Evolutionary conservation across 92 coral and sea anemone genomes (phyloP), one percentile per base, ranked within the genome.

Genomic region (Zoanthus sansibaricus): DNA sequence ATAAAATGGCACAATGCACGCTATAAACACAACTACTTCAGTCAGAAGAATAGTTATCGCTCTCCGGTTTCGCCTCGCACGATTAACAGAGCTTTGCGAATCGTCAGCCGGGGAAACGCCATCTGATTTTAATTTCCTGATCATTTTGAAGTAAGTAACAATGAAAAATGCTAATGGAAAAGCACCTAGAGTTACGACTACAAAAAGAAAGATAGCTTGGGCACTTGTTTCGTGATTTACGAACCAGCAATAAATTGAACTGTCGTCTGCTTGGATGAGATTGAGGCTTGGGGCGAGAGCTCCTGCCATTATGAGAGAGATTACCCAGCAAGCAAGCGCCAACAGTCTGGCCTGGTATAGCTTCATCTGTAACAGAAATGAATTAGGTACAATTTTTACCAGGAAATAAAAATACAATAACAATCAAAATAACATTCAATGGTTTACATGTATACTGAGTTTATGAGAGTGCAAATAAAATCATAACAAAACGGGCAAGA

Each of bases 11-110:
- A 32, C 62, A 17, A 94, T 64, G 11, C 86, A 94, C 17, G 82
- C 77, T 0, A 90, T 52, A 64, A 89, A 94, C 9, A 90, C 70
- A 9, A 78, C 4, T 7, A 93, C 91, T 67, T 94, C 98, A 7
- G 83, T 82, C 9, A 91, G 88, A 33, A 94, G 91, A 31, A 94
- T 94, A 44, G 87, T 89, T 8, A 87, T 91, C 9, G 98, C 98
- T 8, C 94, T 85, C 13, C 83, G 14, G 82, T 94, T 94, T 46
- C 98, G 77, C 17, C 94, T 87, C 59, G 82, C 89, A 21, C 95
- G 98, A 76, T 94, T 94, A 25, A 85, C 80, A 1, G 92, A 86
- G 75, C 94, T 88, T 46, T 82, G 88, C 6, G 92, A 86, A 42
- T 77, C 79, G 18, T 94, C 94, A 6, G 88, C 37, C 0, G 95